phyloP scores from a whole-genome alignment of 2,888 invertebrate genomes.

The Pterostichus madidus region DNA sequence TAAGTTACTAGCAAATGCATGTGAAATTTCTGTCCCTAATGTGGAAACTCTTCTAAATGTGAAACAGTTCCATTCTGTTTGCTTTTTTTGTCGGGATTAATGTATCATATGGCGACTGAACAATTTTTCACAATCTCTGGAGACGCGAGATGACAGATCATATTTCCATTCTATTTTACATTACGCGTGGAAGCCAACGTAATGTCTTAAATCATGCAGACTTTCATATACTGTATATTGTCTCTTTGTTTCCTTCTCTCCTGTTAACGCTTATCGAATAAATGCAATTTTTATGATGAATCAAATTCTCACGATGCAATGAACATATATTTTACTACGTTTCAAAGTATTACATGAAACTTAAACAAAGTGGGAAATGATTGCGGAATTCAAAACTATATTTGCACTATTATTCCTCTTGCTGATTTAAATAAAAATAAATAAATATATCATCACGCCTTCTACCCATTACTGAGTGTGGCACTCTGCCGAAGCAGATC shows the following conservation, averaged over 20 bases:
- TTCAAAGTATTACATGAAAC: too few species aligned
- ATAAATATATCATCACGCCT: too few species aligned
- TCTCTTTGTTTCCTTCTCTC: slow-evolving; percentile 22
- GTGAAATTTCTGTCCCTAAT: too few species aligned
- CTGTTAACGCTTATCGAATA: slow-evolving; percentile 27
- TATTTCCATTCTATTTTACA: slow-evolving; percentile 66
- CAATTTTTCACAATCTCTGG: slow-evolving; percentile 67
- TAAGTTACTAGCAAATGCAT: too few species aligned
- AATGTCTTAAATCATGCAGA: slow-evolving; percentile 63
- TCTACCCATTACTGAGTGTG: too few species aligned
- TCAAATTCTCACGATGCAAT: not conserved
- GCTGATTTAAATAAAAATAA: too few species aligned
- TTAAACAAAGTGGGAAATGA: too few species aligned
- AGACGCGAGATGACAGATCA: slow-evolving; percentile 64
- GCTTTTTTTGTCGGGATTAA: slow-evolving; percentile 56
- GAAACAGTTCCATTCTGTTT: slow-evolving; percentile 41
- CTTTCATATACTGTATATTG: slow-evolving; percentile 26
- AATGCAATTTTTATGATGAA: slow-evolving; percentile 25
- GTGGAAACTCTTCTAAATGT: slow-evolving; percentile 43
- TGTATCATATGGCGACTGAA: slow-evolving; percentile 64
- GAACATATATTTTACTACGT: not conserved
- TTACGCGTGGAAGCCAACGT: slow-evolving; percentile 60
- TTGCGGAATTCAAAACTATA: too few species aligned
- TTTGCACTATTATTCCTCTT: too few species aligned
- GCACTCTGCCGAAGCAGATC: too few species aligned